Conservation (phyloP, 2,888 invertebrate genomes). For the Antheraea assamensis region DNA sequence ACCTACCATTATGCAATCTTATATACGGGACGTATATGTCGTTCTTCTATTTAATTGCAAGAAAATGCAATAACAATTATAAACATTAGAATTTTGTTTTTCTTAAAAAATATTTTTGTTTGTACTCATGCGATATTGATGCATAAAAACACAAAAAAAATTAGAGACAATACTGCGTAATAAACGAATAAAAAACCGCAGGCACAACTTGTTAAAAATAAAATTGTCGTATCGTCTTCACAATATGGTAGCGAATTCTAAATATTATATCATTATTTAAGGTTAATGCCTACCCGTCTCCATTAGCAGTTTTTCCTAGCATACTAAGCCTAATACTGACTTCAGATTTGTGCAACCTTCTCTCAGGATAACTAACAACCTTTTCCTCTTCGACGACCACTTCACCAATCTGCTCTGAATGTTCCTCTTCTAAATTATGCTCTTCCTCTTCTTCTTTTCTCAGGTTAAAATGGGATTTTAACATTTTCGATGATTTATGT, state of each 20-base stretch:
- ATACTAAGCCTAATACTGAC: constrained; percentile 62
- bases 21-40: too few species aligned
- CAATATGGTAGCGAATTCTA: not conserved
- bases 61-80: too few species aligned
- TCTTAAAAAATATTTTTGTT: too few species aligned
- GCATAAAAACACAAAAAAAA: too few species aligned
- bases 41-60: too few species aligned
- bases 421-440: constrained; percentile 26
- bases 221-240: not conserved
- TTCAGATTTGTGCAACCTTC: constrained; percentile 53
- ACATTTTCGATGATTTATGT: constrained; percentile 40
- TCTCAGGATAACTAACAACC: constrained; percentile 29
- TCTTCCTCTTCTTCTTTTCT: constrained; percentile 23
- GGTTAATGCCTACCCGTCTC: constrained; percentile 60
- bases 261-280: not conserved
- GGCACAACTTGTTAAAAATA: too few species aligned
- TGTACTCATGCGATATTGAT: too few species aligned
- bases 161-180: too few species aligned
- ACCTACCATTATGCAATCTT: too few species aligned
- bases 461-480: constrained; percentile 61
- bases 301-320: constrained; percentile 73
- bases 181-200: too few species aligned
- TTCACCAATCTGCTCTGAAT: constrained; percentile 18
- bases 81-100: too few species aligned
- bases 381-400: constrained; percentile 34